These are phyloP conservation scores for Ceratina calcarata DNA, from an alignment of 1,140 invertebrate genomes.

Conservation along the genomic window DNA sequence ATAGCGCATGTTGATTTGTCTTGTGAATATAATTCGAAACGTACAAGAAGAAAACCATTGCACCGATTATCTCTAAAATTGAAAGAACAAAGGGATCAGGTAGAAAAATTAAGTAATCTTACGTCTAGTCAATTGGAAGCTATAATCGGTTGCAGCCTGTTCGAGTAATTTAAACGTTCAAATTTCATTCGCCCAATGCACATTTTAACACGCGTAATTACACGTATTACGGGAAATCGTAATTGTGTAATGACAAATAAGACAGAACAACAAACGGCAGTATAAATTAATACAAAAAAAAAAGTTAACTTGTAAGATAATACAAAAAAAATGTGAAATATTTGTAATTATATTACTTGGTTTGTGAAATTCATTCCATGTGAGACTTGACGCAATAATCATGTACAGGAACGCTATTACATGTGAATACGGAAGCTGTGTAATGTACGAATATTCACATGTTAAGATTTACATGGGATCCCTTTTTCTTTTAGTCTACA, in stretches of 20 bases:
- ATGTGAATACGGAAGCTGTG: too few relatives aligned
- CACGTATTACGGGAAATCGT: too few relatives aligned
- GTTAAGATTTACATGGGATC: slow-evolving; percentile 25
- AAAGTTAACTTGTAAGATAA: too few relatives aligned
- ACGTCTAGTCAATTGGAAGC: slow-evolving; percentile 69
- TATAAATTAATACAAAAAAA: too few relatives aligned
- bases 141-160: slow-evolving; percentile 65
- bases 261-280: too few relatives aligned
- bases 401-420: too few relatives aligned
- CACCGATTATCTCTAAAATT: slow-evolving; percentile 43
- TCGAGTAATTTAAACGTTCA: slow-evolving; percentile 28
- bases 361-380: not conserved
- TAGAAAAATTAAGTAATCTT: slow-evolving; percentile 58
- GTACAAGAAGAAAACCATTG: slow-evolving; percentile 40
- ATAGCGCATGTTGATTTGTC: slow-evolving; percentile 26
- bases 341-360: too few relatives aligned
- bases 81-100: slow-evolving; percentile 32
- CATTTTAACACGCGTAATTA: too few relatives aligned
- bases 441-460: not conserved
- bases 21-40: slow-evolving; percentile 42
- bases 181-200: not conserved
- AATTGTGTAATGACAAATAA: too few relatives aligned
- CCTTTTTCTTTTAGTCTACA: not conserved
- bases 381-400: not conserved
- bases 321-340: too few relatives aligned